These are phyloP conservation scores for Drosophila vallismaia DNA, from an alignment of 2,888 invertebrate species.

Conservation along the genomic window DNA sequence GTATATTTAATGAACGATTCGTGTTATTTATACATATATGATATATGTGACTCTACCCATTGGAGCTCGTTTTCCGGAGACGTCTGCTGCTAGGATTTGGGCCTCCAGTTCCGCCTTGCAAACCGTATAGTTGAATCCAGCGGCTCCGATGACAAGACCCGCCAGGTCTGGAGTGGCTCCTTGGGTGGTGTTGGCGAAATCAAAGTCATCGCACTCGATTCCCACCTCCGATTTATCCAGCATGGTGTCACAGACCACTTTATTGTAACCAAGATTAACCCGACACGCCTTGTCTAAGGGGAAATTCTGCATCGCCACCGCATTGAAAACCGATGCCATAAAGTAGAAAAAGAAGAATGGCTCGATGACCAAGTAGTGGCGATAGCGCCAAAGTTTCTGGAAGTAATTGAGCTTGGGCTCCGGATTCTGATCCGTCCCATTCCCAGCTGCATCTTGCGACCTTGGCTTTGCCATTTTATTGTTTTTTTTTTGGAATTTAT, in stretches of 20 bases:
- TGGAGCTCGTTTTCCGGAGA: constrained; percentile 82
- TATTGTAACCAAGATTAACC: constrained; percentile 81
- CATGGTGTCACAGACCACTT: constrained; percentile 78
- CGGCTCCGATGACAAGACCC: constrained; percentile 53
- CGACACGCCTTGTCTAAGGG: constrained; percentile 83
- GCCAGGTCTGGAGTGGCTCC: constrained; percentile 59
- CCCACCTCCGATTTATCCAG: constrained; percentile 80
- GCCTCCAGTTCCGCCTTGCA: constrained; percentile 83
- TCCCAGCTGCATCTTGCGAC: constrained; percentile 16
- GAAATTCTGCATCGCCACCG: constrained; percentile 82
- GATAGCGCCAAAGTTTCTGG: constrained; percentile 81
- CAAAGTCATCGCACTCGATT: constrained; percentile 79
- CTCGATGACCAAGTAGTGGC: constrained; percentile 81
- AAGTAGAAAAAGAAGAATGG: constrained; percentile 82
- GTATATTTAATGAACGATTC: constrained; percentile 38
- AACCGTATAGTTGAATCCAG: constrained; percentile 80
- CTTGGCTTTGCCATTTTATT: constrained; percentile 56
- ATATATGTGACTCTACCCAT: constrained; percentile 72
- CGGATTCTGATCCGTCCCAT: constrained; percentile 20
- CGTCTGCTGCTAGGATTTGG: constrained; percentile 80
- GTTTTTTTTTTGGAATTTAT: not conserved
- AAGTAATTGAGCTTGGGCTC: constrained; percentile 71
- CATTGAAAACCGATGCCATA: constrained; percentile 81
- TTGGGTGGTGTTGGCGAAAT: constrained; percentile 73
- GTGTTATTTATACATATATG: constrained; percentile 35